phyloP scores from a whole-genome alignment of 2,113 vertebrate genomes.

The Callaeas wilsoni region DNA sequence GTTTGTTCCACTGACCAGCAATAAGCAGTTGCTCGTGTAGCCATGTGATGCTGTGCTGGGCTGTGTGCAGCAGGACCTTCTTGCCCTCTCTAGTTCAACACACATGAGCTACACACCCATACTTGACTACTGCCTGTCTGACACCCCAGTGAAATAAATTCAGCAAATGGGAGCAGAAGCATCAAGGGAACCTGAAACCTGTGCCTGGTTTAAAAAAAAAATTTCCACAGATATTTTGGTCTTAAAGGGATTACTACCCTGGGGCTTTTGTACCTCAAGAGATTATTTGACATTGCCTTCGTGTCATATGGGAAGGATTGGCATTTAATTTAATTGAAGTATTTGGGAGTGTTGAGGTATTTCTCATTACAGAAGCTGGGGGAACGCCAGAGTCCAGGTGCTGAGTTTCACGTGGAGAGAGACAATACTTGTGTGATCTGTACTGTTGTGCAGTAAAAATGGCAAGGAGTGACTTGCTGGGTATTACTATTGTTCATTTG shows the following conservation, averaged over 20 bases:
- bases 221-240: neutral
- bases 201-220: neutral
- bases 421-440: neutral
- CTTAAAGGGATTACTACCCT: neutral
- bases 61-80: neutral
- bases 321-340: neutral
- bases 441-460: neutral
- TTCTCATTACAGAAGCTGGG: neutral
- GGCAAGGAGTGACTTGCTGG: neutral
- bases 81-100: neutral
- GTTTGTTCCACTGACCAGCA: neutral
- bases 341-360: neutral
- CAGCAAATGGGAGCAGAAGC: neutral
- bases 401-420: rapidly evolving
- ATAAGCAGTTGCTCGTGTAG: neutral
- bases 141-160: neutral
- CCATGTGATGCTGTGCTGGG: neutral
- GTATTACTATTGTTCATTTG: neutral
- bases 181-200: neutral
- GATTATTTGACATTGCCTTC: neutral
- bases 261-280: neutral
- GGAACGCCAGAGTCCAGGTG: neutral
- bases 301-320: neutral
- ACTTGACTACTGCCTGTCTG: neutral
- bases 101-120: rapidly evolving